Evolutionary conservation across 2,888 invertebrate genomes (phyloP).

Genomic region (Heliconius ismenius): DNA sequence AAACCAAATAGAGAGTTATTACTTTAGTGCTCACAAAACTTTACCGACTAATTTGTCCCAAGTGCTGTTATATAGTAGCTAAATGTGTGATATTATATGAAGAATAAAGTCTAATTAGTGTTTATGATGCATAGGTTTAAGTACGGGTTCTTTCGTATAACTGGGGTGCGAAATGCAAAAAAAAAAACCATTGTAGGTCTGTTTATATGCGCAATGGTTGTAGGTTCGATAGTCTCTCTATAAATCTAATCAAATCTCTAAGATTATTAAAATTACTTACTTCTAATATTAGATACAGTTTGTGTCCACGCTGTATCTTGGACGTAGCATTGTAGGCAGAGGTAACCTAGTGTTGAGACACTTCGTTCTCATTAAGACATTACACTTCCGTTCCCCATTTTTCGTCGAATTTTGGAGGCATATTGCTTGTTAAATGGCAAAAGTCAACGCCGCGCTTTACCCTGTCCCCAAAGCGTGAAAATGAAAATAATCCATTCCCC

Average conservation of each 20-base stretch:
- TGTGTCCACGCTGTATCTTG: not conserved
- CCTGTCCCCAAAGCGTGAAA: not conserved
- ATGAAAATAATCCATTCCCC: not conserved
- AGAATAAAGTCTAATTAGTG: not conserved
- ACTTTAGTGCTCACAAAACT: constrained; percentile 21
- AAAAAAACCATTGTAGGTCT: no score
- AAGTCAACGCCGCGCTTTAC: no score
- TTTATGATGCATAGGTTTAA: not conserved
- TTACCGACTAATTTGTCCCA: constrained; percentile 27
- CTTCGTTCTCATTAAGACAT: not conserved
- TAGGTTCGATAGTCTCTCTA: no score
- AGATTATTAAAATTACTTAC: no score
- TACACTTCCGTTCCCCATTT: not conserved
- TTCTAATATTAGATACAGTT: no score
- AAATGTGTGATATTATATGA: constrained; percentile 9
- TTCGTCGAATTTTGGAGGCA: no score
- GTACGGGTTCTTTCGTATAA: not conserved
- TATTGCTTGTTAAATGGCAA: no score
- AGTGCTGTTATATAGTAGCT: constrained; percentile 13
- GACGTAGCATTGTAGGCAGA: not conserved
- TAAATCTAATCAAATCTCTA: no score
- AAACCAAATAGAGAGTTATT: constrained; percentile 25
- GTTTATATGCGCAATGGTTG: no score
- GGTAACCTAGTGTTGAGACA: not conserved
- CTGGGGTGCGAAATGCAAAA: no score